phyloP scores from a whole-genome alignment of 2,113 vertebrate species.

The Elachura formosa region DNA sequence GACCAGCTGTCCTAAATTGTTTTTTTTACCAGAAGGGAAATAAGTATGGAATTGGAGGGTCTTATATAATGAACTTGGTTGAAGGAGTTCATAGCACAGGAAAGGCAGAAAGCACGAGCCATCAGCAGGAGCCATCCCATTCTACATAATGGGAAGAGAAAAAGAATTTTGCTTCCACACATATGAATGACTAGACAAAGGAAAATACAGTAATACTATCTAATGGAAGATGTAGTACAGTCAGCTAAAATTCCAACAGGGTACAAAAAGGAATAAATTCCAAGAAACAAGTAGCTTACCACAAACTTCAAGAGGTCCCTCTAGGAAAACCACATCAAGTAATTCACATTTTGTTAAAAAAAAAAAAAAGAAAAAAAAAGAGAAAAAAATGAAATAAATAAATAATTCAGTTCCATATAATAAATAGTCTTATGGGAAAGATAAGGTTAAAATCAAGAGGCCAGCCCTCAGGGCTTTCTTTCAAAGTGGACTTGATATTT shows the following conservation, averaged over 20 bases:
- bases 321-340: constrained; percentile 33
- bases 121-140: not conserved
- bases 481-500: not conserved
- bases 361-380: too few species aligned
- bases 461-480: not conserved
- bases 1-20: not conserved
- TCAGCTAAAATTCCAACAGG: not conserved
- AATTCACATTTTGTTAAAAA: not conserved
- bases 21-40: not conserved
- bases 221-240: not conserved
- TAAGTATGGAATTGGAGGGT: not conserved
- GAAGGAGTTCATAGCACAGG: not conserved
- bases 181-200: not conserved
- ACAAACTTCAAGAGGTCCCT: constrained; percentile 24
- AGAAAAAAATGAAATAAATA: not conserved
- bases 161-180: not conserved
- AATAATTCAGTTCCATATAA: not conserved
- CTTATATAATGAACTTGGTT: not conserved
- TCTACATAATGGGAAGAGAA: not conserved
- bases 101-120: not conserved
- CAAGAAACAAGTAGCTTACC: constrained; percentile 24
- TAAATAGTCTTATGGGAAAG: not conserved
- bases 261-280: not conserved
- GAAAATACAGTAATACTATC: not conserved
- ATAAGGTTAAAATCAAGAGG: not conserved